Evolutionary conservation across 2,888 invertebrate species (phyloP), one percentile per base, ranked within the genome.

Genomic region (Stenolophus ochropezus): DNA sequence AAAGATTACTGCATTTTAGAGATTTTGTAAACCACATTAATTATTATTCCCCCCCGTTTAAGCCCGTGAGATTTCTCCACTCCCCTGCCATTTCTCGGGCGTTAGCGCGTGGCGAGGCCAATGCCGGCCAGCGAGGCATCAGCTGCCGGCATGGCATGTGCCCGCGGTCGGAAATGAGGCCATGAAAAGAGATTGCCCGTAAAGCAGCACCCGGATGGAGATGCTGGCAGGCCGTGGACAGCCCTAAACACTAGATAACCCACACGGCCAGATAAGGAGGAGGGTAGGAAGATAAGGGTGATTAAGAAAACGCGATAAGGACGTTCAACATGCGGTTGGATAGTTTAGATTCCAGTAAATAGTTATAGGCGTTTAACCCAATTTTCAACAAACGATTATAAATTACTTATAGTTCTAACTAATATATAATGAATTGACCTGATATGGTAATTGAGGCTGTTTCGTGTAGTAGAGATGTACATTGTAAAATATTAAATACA

Each of bases 161-260:
- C 27, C 18, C 33, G 79, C 79, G 79, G 79, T 79, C 79, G 79
- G 79, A 71, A 79, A 79, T 79, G 71, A 53, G 79, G 71, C 69
- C 79, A 79, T 79, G 79, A 79, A 79, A 79, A 79, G 79, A 79
- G 79, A 79, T 79, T 71, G 79, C 53, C 69, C 71, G 71, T 79
- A 79, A 79, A 79, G 51, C 51, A 79, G 53, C 79, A 23, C n/a
- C 25, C n/a, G 11, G 18, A 33, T 20, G 33, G 69, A 27, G 33
- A 6, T 69, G 33, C 33, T 42, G 33, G 42, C 6, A n/a, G 69
- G 4, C 27, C 65, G 65, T 56, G 61, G 25, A 61, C 61, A 25
- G n/a, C 23, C n/a, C 25, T 61, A 61, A 61, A 61, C 61, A 61
- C 21, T 42, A 42, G 33, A 42, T 42, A 42, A 42, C 4, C 33